Evolutionary conservation across 2,113 vertebrate species (phyloP).

Genomic region (Corvus cornix): DNA sequence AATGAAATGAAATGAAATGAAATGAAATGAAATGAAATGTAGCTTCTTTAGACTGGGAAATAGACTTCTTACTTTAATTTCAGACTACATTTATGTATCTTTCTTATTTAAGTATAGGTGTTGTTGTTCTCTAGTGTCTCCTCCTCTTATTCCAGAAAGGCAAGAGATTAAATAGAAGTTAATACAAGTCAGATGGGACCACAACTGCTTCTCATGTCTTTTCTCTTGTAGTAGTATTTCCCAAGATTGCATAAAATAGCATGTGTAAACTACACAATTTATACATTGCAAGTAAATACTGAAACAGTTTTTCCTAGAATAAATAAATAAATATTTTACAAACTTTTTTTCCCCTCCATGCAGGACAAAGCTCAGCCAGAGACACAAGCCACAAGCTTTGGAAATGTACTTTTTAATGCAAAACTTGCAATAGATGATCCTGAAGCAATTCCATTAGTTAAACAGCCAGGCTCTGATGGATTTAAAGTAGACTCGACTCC

Average conservation of each 20-base stretch:
- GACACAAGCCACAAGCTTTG: constrained; percentile 85
- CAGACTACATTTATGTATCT: background rate
- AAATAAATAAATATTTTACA: background rate
- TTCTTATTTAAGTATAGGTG: background rate
- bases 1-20: too few relatives aligned
- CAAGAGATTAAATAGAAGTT: background rate
- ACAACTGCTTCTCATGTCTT: background rate
- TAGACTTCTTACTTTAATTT: background rate
- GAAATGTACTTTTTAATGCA: constrained; percentile 86
- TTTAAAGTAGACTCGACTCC: constrained; percentile 90
- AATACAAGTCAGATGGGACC: background rate
- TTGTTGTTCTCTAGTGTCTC: background rate
- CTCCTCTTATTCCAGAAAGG: background rate
- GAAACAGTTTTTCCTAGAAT: background rate
- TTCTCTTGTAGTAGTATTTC: background rate
- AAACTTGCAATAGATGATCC: constrained; percentile 87
- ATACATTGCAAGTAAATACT: background rate
- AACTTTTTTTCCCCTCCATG: background rate
- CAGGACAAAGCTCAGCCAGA: constrained; percentile 94
- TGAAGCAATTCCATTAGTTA: constrained; percentile 83
- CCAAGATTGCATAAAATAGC: background rate
- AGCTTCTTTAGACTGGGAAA: background rate
- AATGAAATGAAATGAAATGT: background rate
- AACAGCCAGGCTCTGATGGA: constrained; percentile 91
- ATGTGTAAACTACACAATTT: background rate